phyloP scores from a whole-genome alignment of 2,113 vertebrate species.

The Pygoscelis antarcticus region DNA sequence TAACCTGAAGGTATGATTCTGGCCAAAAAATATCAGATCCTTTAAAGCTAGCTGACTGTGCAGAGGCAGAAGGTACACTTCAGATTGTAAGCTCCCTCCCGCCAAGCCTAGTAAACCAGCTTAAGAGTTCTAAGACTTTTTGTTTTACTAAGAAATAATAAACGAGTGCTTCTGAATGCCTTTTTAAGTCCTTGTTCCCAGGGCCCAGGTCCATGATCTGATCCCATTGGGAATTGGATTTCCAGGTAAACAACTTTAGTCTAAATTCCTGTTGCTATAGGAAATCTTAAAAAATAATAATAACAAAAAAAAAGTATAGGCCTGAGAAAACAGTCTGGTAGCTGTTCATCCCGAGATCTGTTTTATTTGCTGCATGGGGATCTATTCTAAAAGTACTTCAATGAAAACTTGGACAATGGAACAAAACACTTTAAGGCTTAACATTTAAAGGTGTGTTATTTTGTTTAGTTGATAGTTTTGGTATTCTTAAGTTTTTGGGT shows the following conservation, averaged over 20 bases:
- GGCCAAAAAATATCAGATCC: background rate
- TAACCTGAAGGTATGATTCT: background rate
- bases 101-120: too few species aligned
- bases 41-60: background rate
- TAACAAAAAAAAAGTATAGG: background rate
- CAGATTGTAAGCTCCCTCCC: background rate
- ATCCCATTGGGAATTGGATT: background rate
- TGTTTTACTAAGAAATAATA: constrained; percentile 3
- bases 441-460: background rate
- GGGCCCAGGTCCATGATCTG: background rate
- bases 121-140: background rate
- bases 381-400: constrained; percentile 6
- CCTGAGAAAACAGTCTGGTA: background rate
- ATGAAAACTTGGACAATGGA: background rate
- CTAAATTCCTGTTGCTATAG: background rate
- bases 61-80: background rate
- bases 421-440: background rate
- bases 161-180: background rate
- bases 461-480: background rate
- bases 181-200: background rate
- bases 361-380: background rate
- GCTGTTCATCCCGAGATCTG: background rate
- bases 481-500: background rate
- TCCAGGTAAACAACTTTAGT: constrained; percentile 1
- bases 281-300: background rate